Conservation (phyloP, 1,140 invertebrate species). For the Ips typographus region DNA sequence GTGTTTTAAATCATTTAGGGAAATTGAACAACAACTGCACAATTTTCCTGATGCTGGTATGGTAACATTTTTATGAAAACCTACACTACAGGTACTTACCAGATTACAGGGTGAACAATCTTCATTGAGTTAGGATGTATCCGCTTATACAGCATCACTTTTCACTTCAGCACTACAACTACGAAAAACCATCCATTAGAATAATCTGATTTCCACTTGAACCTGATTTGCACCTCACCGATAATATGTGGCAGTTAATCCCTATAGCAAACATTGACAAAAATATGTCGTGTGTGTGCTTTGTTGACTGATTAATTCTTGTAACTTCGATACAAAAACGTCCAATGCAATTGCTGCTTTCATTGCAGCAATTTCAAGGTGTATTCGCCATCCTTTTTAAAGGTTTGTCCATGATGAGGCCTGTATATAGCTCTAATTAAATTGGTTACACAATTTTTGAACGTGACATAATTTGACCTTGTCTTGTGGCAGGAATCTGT, state of each 20-base stretch:
- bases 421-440: constrained; percentile 17
- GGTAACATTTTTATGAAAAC: too few relatives aligned
- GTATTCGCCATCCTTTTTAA: constrained; percentile 17
- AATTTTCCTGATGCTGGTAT: too few relatives aligned
- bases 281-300: constrained; percentile 10
- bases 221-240: neutral
- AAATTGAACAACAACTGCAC: too few relatives aligned
- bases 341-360: constrained; percentile 12
- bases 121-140: too few relatives aligned
- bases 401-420: constrained; percentile 18
- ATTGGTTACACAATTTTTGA: constrained; percentile 10
- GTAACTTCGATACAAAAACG: constrained; percentile 4
- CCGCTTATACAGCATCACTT: too few relatives aligned
- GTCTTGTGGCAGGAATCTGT: neutral
- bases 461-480: neutral
- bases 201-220: neutral
- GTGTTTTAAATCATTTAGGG: too few relatives aligned
- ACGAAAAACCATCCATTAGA: neutral
- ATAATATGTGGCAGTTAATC: neutral
- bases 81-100: too few relatives aligned
- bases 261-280: constrained; percentile 11
- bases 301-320: constrained; percentile 13
- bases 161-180: too few relatives aligned
- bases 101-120: too few relatives aligned
- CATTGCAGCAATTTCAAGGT: constrained; percentile 23